Evolutionary conservation across 2,113 vertebrate genomes (phyloP).

Genomic region (Pandion haliaetus): DNA sequence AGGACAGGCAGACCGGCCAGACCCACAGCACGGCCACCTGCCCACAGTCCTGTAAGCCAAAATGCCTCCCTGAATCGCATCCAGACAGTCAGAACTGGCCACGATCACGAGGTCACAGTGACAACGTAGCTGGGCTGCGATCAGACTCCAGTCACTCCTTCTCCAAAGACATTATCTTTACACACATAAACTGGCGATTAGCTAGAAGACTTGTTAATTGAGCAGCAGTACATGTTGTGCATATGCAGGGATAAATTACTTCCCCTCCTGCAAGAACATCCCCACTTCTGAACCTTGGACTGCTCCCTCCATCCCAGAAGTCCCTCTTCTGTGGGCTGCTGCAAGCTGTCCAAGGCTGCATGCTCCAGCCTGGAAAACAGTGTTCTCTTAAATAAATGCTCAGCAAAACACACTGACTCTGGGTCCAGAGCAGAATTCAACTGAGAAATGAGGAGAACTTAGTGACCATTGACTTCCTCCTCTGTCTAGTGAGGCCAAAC

Average conservation of each 20-base stretch:
- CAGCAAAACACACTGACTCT: not conserved
- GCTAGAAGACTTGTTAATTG: not conserved
- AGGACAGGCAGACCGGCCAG: not conserved
- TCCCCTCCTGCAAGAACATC: not conserved
- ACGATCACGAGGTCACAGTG: fast-evolving
- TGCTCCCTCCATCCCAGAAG: not conserved
- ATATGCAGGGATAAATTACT: not conserved
- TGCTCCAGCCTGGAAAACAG: not conserved
- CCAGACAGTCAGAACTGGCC: not conserved
- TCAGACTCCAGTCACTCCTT: not conserved
- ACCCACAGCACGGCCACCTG: fast-evolving
- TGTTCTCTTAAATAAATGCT: not conserved
- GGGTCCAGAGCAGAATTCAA: not conserved
- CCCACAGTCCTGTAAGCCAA: fast-evolving
- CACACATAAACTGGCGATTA: not conserved
- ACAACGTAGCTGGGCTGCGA: fast-evolving
- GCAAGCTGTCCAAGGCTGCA: not conserved
- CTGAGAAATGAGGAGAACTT: not conserved
- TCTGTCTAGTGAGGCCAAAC: not conserved
- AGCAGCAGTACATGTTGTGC: not conserved
- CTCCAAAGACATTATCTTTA: not conserved
- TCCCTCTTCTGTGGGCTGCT: not conserved
- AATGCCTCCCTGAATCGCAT: not conserved
- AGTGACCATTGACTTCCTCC: not conserved
- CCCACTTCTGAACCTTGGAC: not conserved